A percentile compares a stretch with the other conserved stretches of the same genome.
phyloP scores from a whole-genome alignment of 2,113 vertebrate species.

The Paedocypris sp. region DNA sequence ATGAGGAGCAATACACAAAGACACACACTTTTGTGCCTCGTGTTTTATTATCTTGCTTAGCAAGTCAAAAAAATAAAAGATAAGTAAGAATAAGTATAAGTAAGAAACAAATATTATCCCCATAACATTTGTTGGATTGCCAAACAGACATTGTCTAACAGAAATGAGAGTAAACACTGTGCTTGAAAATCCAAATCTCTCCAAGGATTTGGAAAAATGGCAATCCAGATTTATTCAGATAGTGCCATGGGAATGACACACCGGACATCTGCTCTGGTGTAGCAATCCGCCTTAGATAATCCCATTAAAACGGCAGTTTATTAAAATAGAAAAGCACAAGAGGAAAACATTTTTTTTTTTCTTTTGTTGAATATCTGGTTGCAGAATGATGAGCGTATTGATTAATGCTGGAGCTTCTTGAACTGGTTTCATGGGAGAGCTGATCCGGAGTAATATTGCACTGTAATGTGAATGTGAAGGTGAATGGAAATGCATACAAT shows the following conservation, averaged over 20 bases:
- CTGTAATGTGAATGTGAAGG: neutral
- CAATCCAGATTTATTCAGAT: conserved; percentile 6
- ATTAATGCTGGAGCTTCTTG: conserved; percentile 38
- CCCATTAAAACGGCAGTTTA: conserved; percentile 45
- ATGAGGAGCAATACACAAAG: too few species aligned
- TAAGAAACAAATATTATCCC: too few species aligned
- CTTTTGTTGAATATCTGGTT: conserved; percentile 46
- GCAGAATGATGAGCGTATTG: conserved; percentile 38
- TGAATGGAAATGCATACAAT: neutral
- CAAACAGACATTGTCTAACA: neutral
- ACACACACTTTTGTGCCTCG: too few species aligned
- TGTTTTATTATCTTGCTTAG: too few species aligned
- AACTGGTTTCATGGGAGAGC: conserved; percentile 8
- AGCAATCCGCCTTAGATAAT: conserved; percentile 27
- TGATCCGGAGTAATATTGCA: neutral
- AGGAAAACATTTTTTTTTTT: conserved; percentile 40
- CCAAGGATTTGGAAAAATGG: conserved; percentile 15
- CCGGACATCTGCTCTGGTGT: conserved; percentile 46
- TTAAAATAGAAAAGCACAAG: conserved; percentile 47
- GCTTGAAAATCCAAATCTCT: conserved; percentile 19
- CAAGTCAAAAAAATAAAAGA: too few species aligned
- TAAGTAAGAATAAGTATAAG: too few species aligned
- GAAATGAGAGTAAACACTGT: conserved; percentile 9
- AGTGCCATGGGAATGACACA: conserved; percentile 20
- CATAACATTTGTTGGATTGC: too few species aligned